Conservation (phyloP, 2,797 vertebrate species). For the Myoxocephalus aenaeus region DNA sequence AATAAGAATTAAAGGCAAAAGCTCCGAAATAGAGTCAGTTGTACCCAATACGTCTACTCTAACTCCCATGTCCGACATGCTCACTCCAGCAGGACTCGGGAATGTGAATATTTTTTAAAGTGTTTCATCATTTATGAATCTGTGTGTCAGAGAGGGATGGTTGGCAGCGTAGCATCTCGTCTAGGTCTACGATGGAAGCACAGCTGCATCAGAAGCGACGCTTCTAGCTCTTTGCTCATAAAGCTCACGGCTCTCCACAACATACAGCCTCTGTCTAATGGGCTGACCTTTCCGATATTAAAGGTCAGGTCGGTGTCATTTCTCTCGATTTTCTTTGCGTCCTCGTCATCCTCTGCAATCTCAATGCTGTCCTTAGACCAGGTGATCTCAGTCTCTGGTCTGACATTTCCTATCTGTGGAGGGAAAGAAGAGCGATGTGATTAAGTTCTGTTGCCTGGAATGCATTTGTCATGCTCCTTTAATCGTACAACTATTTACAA, state of each 20-base stretch:
- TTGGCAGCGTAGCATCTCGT: slow-evolving; percentile 43
- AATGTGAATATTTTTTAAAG: slow-evolving; percentile 27
- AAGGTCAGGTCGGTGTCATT: slow-evolving; percentile 90
- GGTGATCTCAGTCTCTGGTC: slow-evolving; percentile 90
- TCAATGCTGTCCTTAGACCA: slow-evolving; percentile 96
- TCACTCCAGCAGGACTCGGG: slow-evolving; percentile 13
- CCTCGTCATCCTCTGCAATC: slow-evolving; percentile 93
- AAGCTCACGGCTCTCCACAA: slow-evolving; percentile 44
- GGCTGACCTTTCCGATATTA: slow-evolving; percentile 95
- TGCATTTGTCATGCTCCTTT: neutral
- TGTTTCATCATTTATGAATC: slow-evolving; percentile 65
- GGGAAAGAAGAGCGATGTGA: neutral
- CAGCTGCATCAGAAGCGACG: slow-evolving; percentile 41
- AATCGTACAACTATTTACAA: too few relatives aligned
- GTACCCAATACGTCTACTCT: neutral
- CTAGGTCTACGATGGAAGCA: slow-evolving; percentile 48
- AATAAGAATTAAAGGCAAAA: neutral
- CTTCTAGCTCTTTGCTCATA: slow-evolving; percentile 54
- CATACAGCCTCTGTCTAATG: slow-evolving; percentile 40
- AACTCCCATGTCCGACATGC: slow-evolving; percentile 4
- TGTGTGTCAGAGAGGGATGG: slow-evolving; percentile 70
- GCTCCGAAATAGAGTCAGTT: neutral
- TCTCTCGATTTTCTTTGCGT: slow-evolving; percentile 87
- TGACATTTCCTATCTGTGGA: slow-evolving; percentile 94
- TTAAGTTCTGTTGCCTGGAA: neutral